Evolutionary conservation across 1,140 invertebrate species (phyloP).

Genomic region (Ips typographus): DNA sequence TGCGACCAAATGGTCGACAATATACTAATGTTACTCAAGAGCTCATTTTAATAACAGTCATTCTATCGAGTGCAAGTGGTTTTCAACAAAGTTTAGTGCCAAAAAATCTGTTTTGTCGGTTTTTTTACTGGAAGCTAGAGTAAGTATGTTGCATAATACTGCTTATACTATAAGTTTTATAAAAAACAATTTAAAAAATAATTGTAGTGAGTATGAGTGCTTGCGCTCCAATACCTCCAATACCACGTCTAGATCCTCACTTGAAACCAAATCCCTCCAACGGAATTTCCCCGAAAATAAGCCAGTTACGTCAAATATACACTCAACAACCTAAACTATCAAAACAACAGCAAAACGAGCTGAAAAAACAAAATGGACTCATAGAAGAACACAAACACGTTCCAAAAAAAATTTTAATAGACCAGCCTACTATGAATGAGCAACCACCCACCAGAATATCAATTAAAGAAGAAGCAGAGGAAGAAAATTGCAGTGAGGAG

Average conservation of each 20-base stretch:
- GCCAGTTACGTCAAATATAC: slow-evolving; percentile 24
- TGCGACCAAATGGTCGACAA: background rate
- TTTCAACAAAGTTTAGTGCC: background rate
- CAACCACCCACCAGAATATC: background rate
- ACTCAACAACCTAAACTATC: slow-evolving; percentile 11
- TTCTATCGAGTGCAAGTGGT: background rate
- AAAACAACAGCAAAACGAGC: slow-evolving; percentile 27
- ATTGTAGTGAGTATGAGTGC: background rate
- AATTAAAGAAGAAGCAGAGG: too few relatives aligned
- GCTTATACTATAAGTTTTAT: too few relatives aligned
- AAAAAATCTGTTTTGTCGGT: background rate
- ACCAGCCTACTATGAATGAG: background rate
- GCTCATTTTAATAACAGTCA: background rate
- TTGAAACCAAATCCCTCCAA: slow-evolving; percentile 1
- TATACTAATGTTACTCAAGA: background rate
- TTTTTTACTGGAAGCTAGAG: too few relatives aligned
- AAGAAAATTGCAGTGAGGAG: too few relatives aligned
- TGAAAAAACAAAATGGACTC: slow-evolving; percentile 9
- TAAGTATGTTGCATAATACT: too few relatives aligned
- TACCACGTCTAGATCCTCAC: slow-evolving; percentile 18
- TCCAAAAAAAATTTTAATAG: slow-evolving; percentile 14
- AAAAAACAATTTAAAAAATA: too few relatives aligned
- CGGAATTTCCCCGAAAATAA: slow-evolving; percentile 30
- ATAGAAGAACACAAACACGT: slow-evolving; percentile 4
- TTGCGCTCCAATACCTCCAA: slow-evolving; percentile 7